Percentiles rank a stretch among this genome's conserved stretches.
phyloP scores from a whole-genome alignment of 2,113 vertebrate species.

The Brachyistius frenatus region DNA sequence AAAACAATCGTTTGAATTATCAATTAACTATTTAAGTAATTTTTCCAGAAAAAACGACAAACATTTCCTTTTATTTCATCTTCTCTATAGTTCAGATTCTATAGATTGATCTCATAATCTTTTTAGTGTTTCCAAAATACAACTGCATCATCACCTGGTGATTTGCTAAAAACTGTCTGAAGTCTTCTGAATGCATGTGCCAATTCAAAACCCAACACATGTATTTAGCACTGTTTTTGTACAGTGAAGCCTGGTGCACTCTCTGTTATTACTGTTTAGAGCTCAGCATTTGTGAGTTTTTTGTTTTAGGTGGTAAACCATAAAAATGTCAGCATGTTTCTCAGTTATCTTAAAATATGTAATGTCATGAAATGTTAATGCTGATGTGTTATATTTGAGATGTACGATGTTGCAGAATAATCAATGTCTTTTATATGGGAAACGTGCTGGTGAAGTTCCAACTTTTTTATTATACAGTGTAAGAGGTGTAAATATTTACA shows the following conservation, averaged over 20 bases:
- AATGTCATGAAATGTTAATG: background rate
- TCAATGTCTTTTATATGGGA: background rate
- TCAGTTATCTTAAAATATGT: background rate
- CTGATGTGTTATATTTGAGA: background rate
- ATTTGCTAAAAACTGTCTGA: conserved; percentile 30
- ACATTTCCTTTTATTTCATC: background rate
- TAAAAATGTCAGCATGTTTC: background rate
- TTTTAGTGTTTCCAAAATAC: conserved; percentile 34
- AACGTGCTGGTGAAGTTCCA: background rate
- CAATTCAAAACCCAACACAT: conserved; percentile 29
- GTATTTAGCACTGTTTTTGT: conserved; percentile 41
- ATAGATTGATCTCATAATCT: background rate
- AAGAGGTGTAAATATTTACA: background rate
- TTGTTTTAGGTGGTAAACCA: background rate
- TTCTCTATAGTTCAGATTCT: background rate
- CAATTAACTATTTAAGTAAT: background rate
- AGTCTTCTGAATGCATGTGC: conserved; percentile 2
- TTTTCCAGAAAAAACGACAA: background rate
- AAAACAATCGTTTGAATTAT: no score
- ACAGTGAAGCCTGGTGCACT: background rate
- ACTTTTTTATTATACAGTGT: background rate
- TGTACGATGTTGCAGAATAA: background rate
- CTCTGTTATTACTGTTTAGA: conserved; percentile 31
- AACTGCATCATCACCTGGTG: conserved; percentile 9
- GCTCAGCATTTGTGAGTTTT: conserved; percentile 22